Evolutionary conservation across 2,113 vertebrate species (phyloP).

Genomic region (Protobothrops mucrosquamatus): DNA sequence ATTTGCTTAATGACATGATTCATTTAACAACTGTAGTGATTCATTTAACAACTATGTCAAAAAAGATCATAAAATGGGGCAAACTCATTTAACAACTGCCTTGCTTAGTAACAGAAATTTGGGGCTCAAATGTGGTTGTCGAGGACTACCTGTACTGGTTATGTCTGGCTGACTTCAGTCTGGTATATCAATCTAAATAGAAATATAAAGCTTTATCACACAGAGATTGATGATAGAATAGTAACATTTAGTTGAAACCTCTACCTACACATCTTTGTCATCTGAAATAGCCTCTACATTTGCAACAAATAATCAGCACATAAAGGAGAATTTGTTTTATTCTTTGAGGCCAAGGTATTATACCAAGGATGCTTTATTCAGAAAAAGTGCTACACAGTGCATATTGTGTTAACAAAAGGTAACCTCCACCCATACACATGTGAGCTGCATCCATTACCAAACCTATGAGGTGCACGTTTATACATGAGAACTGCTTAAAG

Average conservation of each 20-base stretch:
- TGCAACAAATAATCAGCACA: neutral
- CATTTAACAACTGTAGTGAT: neutral
- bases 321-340: neutral
- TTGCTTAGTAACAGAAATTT: neutral
- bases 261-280: neutral
- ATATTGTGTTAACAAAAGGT: neutral
- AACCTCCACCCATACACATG: neutral
- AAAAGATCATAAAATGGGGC: neutral
- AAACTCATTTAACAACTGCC: neutral
- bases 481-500: neutral
- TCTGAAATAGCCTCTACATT: neutral
- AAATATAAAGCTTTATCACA: neutral
- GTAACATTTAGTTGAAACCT: neutral
- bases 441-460: neutral
- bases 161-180: neutral
- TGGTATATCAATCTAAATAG: neutral
- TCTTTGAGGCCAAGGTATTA: neutral
- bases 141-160: neutral
- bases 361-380: neutral
- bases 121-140: neutral
- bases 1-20: neutral
- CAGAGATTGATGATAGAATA: neutral
- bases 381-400: neutral
- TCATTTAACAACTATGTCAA: neutral
- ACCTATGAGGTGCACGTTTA: neutral